A percentile compares a stretch with the other conserved stretches of the same genome.
Conservation (phyloP, 37 sponge, comb jelly and placozoan genomes). For the Haliclona indistincta region DNA sequence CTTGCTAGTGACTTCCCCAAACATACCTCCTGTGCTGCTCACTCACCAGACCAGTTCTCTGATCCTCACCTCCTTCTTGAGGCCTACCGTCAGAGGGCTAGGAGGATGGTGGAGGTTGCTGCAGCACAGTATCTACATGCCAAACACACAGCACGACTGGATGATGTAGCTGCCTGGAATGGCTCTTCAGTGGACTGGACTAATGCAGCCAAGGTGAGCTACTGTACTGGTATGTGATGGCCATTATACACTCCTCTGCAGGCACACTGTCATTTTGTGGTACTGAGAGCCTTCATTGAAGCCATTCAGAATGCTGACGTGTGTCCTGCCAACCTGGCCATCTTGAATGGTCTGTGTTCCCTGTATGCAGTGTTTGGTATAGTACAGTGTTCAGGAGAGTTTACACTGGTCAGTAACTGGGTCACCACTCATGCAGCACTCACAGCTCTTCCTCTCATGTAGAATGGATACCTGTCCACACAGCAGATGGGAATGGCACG, state of each 20-base stretch:
- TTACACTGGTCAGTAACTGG: conserved; percentile 53
- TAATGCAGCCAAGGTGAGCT: conserved; percentile 42
- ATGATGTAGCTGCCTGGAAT: conserved; percentile 48
- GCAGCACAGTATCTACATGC: no score
- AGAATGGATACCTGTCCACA: conserved; percentile 55
- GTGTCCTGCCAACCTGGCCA: conserved; percentile 29
- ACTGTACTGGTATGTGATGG: not conserved
- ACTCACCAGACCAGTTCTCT: no score
- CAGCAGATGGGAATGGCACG: conserved; percentile 14
- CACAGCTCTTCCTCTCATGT: not conserved
- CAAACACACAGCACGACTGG: no score
- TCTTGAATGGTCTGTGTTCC: conserved; percentile 53
- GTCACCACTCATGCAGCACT: no score
- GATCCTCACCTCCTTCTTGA: no score
- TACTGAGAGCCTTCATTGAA: conserved; percentile 63
- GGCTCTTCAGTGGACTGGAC: conserved; percentile 59
- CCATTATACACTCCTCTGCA: conserved; percentile 5
- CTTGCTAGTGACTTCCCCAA: no score
- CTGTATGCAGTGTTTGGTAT: conserved; percentile 64
- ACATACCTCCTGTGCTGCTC: no score
- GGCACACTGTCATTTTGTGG: conserved; percentile 85
- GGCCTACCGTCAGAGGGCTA: no score
- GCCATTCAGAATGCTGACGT: conserved; percentile 35
- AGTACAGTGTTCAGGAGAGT: conserved; percentile 50
- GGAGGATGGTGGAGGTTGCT: no score